Evolutionary conservation across 2,888 invertebrate species (phyloP), one percentile per base, ranked within the genome.

Genomic region (Amorpha juglandis): DNA sequence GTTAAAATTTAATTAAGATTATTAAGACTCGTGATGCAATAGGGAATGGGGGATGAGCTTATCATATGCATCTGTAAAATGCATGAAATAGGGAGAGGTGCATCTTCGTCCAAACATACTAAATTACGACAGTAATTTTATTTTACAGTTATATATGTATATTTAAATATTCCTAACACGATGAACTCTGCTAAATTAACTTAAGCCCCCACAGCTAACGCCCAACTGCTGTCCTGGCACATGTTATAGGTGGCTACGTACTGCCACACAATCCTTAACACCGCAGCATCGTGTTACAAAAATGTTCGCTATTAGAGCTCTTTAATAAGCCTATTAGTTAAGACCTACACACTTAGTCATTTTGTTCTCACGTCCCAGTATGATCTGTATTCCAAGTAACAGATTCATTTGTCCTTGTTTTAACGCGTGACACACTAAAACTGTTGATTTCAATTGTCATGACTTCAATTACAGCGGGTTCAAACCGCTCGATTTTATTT

Each of bases 261-360:
- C 81, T 72, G 66, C 65, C 58, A 63, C 53, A 14, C 69, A 70
- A 75, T 75, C 80, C 81, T 27, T 27, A 27, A 79, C 77, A 80
- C 77, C 79, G 75, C 70, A 71, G 84, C 73, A 69, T 86, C 80
- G 77, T 71, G 77, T 87, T 85, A 84, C 89, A 87, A 88, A 87
- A 87, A 87, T 81, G 78, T 82, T 82, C 71, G 79, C 76, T 79
- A 80, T 78, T 69, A 69, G 76, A 77, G 78, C 74, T 79, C 83
- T 81, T 85, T 86, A 88, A 88, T 90, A 89, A 86, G 83, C 80
- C 38, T 62, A 73, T 52, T 45, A 45, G 33, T 35, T 65, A 35
- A 38, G 53, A 66, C 66, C n/a, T 72, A 27, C 27, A 72, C 70
- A 70, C 67, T 35, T 35, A 19, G 35, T 55, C 19, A 64, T 64